These are phyloP conservation scores for Drosophila jambulina DNA, from an alignment of 1,140 invertebrate genomes.

Conservation along the genomic window DNA sequence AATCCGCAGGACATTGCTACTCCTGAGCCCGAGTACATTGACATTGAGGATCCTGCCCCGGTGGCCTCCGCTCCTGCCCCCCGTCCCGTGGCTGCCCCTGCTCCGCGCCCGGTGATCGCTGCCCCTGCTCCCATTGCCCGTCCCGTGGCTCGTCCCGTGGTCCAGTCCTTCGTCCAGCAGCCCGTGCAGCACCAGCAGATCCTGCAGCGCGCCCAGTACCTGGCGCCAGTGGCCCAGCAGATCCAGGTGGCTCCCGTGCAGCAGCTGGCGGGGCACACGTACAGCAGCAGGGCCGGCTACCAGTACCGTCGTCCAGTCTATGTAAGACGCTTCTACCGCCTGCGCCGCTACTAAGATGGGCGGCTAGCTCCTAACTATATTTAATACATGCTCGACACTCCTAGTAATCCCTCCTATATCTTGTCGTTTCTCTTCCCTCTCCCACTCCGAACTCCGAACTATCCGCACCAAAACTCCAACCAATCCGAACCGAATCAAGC, in stretches of 20 bases:
- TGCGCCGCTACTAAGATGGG: slow-evolving; percentile 76
- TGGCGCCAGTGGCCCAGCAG: slow-evolving; percentile 41
- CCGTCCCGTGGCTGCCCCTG: slow-evolving; percentile 35
- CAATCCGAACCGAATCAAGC: slow-evolving; percentile 50
- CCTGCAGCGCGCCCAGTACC: slow-evolving; percentile 59
- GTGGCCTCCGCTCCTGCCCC: slow-evolving; percentile 34
- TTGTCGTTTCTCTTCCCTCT: slow-evolving; percentile 65
- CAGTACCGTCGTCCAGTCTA: slow-evolving; percentile 81
- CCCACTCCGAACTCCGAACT: slow-evolving; percentile 39
- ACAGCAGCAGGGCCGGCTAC: slow-evolving; percentile 71
- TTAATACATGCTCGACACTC: slow-evolving; percentile 67
- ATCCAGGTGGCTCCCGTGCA: slow-evolving; percentile 26
- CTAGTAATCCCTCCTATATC: slow-evolving; percentile 40
- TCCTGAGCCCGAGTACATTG: slow-evolving; percentile 84
- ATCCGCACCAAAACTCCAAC: slow-evolving; percentile 35
- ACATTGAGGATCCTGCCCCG: slow-evolving; percentile 75
- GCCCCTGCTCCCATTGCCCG: slow-evolving; percentile 47
- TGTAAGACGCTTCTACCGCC: slow-evolving; percentile 80
- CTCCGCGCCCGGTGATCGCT: slow-evolving; percentile 52
- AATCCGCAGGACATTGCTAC: slow-evolving; percentile 84
- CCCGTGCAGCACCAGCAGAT: slow-evolving; percentile 56
- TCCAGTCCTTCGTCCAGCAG: slow-evolving; percentile 43
- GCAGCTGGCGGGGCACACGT: slow-evolving; percentile 67
- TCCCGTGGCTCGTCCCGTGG: slow-evolving; percentile 35
- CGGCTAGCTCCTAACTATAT: slow-evolving; percentile 66